Conservation (phyloP, 1,140 invertebrate species). For the Andrena cerasifolii region DNA sequence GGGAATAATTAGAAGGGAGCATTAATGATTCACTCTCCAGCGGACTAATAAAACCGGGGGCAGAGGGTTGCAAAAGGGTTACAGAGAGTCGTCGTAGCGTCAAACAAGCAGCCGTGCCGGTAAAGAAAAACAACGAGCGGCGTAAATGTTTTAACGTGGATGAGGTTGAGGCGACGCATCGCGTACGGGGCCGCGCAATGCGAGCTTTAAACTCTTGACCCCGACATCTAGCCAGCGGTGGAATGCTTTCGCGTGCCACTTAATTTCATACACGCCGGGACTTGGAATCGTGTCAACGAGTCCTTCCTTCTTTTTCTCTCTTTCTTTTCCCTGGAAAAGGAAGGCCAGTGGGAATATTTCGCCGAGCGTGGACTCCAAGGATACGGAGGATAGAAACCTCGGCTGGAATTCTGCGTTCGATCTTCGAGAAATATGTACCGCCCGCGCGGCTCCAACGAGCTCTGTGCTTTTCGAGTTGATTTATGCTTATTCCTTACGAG, state of each 20-base stretch:
- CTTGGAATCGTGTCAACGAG: constrained; percentile 40
- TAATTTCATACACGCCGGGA: constrained; percentile 28
- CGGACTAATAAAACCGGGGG: background rate
- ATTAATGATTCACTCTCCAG: background rate
- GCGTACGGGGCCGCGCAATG: background rate
- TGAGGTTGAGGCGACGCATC: background rate
- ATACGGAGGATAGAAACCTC: too few relatives aligned
- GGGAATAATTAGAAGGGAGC: constrained; percentile 19
- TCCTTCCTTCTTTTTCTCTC: background rate
- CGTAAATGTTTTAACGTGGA: constrained; percentile 3
- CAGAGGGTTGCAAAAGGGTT: background rate
- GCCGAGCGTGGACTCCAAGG: background rate
- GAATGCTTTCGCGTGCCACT: constrained; percentile 31
- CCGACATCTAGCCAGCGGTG: constrained; percentile 31
- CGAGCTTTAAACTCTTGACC: constrained; percentile 44
- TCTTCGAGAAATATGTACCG: constrained; percentile 10
- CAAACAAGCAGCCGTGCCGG: too few relatives aligned
- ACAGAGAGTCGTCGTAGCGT: background rate
- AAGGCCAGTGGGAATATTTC: background rate
- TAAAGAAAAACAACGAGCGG: too few relatives aligned
- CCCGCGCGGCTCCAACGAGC: background rate
- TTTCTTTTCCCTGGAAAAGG: background rate
- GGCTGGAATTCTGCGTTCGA: background rate
- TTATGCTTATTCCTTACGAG: background rate
- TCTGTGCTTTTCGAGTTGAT: background rate